Conservation (phyloP, 2,113 vertebrate species). For the Daphoenositta chrysoptera region DNA sequence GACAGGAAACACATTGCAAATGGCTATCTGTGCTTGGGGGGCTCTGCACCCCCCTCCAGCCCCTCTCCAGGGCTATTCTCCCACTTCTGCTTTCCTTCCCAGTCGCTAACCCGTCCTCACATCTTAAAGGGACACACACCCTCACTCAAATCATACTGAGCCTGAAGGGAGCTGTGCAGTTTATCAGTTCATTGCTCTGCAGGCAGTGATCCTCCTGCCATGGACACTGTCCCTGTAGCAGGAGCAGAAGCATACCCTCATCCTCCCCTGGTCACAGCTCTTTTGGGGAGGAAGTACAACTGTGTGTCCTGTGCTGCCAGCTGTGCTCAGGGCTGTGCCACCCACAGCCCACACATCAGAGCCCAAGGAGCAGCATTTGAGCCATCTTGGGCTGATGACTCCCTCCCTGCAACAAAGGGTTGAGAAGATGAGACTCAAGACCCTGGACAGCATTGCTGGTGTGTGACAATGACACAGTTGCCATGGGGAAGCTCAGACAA, state of each 20-base stretch:
- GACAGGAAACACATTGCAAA: slow-evolving; percentile 74
- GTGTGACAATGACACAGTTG: neutral
- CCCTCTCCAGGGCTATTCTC: slow-evolving; percentile 1
- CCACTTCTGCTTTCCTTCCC: slow-evolving; percentile 73
- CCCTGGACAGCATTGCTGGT: neutral
- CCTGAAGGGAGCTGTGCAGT: neutral
- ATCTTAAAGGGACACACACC: slow-evolving; percentile 3
- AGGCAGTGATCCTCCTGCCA: neutral
- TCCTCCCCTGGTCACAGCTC: neutral
- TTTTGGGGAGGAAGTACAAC: neutral
- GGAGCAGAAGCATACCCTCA: neutral
- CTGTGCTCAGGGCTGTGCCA: neutral
- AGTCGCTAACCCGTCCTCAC: neutral
- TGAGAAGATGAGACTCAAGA: neutral
- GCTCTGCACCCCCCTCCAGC: neutral
- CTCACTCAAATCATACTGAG: neutral
- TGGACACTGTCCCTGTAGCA: neutral
- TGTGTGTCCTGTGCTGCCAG: neutral
- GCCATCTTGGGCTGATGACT: neutral
- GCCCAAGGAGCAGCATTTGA: neutral
- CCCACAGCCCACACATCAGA: neutral
- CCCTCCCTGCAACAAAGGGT: neutral
- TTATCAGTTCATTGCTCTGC: neutral
- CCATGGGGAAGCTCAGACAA: neutral
- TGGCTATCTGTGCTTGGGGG: neutral